Evolutionary conservation across 2,888 invertebrate genomes (phyloP).

Genomic region (Drosophila heteroneura): DNA sequence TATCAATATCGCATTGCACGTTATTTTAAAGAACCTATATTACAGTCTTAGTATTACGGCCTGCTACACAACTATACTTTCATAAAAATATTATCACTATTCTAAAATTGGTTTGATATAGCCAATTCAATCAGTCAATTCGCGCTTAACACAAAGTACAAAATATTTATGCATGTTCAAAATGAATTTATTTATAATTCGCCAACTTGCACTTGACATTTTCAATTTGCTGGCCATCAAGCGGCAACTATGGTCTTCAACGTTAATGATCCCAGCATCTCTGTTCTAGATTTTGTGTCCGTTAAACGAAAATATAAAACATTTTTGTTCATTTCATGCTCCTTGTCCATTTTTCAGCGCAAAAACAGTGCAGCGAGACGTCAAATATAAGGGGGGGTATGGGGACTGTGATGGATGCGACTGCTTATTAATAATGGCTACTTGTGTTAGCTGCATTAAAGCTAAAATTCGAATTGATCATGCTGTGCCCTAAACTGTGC

Average conservation of each 20-base stretch:
- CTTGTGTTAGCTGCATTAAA: slow-evolving; percentile 34
- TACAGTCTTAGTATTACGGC: background rate
- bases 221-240: slow-evolving; percentile 75
- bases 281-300: slow-evolving; percentile 15
- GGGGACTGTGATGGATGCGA: background rate
- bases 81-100: background rate
- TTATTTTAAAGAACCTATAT: background rate
- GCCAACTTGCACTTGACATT: slow-evolving; percentile 68
- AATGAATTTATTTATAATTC: slow-evolving; percentile 8
- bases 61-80: background rate
- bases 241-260: slow-evolving; percentile 66
- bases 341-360: slow-evolving; percentile 44
- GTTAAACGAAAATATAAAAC: slow-evolving; percentile 15
- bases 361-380: background rate
- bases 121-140: background rate
- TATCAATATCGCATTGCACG: too few relatives aligned
- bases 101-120: too few relatives aligned
- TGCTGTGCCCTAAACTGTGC: slow-evolving; percentile 20
- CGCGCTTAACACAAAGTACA: background rate
- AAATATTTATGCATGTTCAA: background rate
- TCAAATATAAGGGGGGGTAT: background rate
- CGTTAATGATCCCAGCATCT: slow-evolving; percentile 48
- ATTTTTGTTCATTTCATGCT: slow-evolving; percentile 3
- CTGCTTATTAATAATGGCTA: slow-evolving; percentile 47
- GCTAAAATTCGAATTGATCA: slow-evolving; percentile 6